phyloP scores from a whole-genome alignment of 2,113 vertebrate genomes.

The Dicaeum eximium region DNA sequence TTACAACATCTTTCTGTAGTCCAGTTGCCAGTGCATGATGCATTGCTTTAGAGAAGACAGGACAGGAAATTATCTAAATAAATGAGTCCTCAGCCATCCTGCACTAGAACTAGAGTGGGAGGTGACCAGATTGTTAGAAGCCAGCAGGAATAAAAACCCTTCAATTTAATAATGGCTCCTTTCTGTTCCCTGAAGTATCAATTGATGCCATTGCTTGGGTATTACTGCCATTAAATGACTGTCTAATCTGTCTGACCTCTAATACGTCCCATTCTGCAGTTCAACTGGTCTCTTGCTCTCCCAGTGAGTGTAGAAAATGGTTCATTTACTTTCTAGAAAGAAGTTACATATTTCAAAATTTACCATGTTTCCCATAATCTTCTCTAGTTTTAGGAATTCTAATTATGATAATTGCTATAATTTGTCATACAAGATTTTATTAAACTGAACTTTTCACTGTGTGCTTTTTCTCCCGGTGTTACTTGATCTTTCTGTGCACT shows the following conservation, averaged over 20 bases:
- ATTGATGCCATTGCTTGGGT: not conserved
- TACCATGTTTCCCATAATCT: not conserved
- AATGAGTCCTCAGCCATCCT: not conserved
- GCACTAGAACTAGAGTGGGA: not conserved
- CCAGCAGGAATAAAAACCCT: not conserved
- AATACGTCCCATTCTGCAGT: not conserved
- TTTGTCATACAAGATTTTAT: constrained; percentile 48
- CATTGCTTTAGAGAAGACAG: not conserved
- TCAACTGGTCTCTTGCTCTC: not conserved
- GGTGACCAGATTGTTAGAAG: not conserved
- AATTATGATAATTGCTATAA: not conserved
- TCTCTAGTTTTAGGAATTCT: constrained; percentile 31
- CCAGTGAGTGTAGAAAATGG: not conserved
- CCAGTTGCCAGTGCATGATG: not conserved
- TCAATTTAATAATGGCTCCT: not conserved
- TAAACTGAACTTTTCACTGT: constrained; percentile 61
- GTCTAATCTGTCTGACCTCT: too few relatives aligned
- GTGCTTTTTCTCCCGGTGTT: not conserved
- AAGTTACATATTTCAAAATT: not conserved
- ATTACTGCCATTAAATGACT: not conserved
- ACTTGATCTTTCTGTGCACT: not conserved
- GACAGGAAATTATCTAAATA: not conserved
- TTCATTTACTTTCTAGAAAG: constrained; percentile 14
- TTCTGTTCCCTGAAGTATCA: not conserved
- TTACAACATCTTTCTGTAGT: not conserved